phyloP scores from a whole-genome alignment of 2,113 vertebrate genomes.

The Sturnus vulgaris region DNA sequence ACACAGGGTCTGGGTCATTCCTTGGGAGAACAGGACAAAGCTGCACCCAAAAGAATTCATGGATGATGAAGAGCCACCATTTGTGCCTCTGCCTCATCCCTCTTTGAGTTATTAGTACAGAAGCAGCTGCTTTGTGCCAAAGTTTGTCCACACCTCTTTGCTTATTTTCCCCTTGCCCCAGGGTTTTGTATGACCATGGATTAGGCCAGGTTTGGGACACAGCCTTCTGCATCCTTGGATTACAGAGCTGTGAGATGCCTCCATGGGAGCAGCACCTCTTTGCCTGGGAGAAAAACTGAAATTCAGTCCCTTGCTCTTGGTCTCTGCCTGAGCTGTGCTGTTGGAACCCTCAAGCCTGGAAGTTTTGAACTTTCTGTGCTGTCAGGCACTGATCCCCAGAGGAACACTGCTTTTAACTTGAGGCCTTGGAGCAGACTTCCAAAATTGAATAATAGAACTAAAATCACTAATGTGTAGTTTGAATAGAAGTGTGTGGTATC shows the following conservation, averaged over 20 bases:
- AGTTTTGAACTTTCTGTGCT: no score
- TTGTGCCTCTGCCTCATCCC: not conserved
- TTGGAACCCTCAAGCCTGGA: no score
- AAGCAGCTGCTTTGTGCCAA: not conserved
- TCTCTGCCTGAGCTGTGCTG: not conserved
- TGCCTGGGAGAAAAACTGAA: not conserved
- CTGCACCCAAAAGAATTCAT: not conserved
- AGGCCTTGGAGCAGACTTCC: no score
- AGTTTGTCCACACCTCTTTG: not conserved
- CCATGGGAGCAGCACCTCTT: not conserved
- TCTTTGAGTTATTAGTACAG: not conserved
- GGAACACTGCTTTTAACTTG: no score
- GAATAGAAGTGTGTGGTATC: no score
- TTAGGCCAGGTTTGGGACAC: not conserved
- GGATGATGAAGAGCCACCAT: not conserved
- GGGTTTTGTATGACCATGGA: not conserved
- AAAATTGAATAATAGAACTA: no score
- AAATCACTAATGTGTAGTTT: no score
- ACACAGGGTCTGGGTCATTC: not conserved
- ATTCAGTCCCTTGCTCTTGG: not conserved
- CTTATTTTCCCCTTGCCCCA: not conserved
- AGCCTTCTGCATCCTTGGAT: not conserved
- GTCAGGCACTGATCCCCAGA: no score
- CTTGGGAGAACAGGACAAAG: not conserved
- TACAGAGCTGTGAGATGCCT: not conserved